Percentiles rank a stretch among this genome's conserved stretches.
Evolutionary conservation across 2,797 vertebrate genomes (phyloP).

Genomic region (Otus scops): DNA sequence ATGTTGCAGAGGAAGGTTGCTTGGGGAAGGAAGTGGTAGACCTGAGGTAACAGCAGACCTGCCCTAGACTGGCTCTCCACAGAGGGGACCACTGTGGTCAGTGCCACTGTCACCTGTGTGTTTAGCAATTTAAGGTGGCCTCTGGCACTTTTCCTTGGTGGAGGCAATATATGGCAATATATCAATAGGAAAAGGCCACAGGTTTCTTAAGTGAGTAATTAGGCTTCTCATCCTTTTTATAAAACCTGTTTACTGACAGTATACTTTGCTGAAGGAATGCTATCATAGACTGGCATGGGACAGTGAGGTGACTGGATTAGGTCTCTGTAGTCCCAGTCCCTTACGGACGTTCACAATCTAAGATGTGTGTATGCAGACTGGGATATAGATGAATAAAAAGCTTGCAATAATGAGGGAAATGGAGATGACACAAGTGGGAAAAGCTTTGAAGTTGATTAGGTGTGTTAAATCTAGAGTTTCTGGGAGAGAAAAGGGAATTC

Average conservation of each 20-base stretch:
- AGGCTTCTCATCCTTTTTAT: neutral
- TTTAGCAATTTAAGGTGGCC: neutral
- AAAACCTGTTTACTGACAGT: neutral
- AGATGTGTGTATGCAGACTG: neutral
- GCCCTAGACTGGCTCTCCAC: neutral
- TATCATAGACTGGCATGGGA: neutral
- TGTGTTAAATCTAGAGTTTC: neutral
- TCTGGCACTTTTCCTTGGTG: neutral
- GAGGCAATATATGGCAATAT: neutral
- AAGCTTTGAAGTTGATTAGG: neutral
- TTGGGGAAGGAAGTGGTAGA: neutral
- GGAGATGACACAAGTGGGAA: neutral
- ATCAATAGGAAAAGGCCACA: neutral
- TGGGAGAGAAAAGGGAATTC: neutral
- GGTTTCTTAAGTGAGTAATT: neutral
- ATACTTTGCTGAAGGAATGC: neutral
- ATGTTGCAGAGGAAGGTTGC: neutral
- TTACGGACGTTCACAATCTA: neutral
- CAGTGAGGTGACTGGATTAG: neutral
- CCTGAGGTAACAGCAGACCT: neutral
- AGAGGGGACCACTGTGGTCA: neutral
- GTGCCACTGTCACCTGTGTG: neutral
- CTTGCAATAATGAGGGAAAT: neutral
- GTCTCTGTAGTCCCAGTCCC: neutral
- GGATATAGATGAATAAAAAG: neutral